Percentiles rank a stretch among this genome's conserved stretches.
Evolutionary conservation across 2,888 invertebrate species (phyloP).

Genomic region (Thereva nobilitata): DNA sequence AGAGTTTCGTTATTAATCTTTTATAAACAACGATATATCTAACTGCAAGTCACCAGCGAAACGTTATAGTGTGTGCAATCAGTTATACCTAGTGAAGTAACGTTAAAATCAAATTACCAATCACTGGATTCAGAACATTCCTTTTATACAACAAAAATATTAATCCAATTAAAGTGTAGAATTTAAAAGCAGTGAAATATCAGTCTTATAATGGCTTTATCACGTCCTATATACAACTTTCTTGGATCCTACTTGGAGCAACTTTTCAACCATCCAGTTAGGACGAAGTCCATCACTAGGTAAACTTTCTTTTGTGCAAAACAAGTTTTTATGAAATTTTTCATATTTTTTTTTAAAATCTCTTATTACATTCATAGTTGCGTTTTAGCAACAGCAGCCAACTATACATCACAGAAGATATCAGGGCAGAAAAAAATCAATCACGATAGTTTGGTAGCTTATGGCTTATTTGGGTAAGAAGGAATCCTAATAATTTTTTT

Average conservation of each 20-base stretch:
- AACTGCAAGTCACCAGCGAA: too few relatives aligned
- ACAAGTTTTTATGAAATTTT: background rate
- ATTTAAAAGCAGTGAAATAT: background rate
- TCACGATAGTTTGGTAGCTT: conserved; percentile 71
- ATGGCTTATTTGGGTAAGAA: conserved; percentile 73
- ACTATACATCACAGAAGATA: conserved; percentile 72
- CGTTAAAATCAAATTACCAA: too few relatives aligned
- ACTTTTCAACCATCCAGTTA: conserved; percentile 74
- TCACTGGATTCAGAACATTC: too few relatives aligned
- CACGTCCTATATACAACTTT: conserved; percentile 71
- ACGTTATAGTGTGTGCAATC: too few relatives aligned
- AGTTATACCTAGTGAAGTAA: too few relatives aligned
- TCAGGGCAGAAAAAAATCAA: conserved; percentile 67
- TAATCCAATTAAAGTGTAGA: too few relatives aligned
- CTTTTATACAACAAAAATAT: too few relatives aligned
- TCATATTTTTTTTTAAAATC: background rate
- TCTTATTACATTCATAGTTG: conserved; percentile 61
- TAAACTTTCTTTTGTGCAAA: conserved; percentile 54
- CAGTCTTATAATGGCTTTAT: conserved; percentile 51
- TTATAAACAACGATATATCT: too few relatives aligned
- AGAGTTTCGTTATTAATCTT: too few relatives aligned
- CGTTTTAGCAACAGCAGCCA: conserved; percentile 72
- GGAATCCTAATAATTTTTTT: conserved; percentile 43
- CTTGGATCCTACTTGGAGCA: conserved; percentile 74
- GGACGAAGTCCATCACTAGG: conserved; percentile 81